Percentiles rank a stretch among this genome's conserved stretches.
These are phyloP conservation scores for Eidolon dupreanum DNA, from an alignment of 2,797 vertebrate species.

Conservation along the genomic window DNA sequence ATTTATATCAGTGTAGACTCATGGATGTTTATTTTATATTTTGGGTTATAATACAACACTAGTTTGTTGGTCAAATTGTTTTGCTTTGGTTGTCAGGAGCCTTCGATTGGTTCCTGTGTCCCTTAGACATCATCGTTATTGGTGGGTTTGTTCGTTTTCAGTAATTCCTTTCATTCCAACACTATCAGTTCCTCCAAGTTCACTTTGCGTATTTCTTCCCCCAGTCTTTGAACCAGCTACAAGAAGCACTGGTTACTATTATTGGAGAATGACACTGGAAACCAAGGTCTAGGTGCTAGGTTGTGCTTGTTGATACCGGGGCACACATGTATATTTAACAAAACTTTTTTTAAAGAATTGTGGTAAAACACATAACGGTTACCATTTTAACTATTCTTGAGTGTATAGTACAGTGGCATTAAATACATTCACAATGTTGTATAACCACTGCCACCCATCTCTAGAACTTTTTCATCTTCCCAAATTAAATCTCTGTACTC, in stretches of 20 bases:
- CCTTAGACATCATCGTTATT: background rate
- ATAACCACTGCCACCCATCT: background rate
- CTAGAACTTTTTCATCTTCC: background rate
- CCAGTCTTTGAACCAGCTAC: background rate
- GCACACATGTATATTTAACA: background rate
- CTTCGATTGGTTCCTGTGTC: background rate
- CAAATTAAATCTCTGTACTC: no score
- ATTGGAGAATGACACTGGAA: background rate
- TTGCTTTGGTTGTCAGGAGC: background rate
- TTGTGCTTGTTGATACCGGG: background rate
- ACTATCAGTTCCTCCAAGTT: background rate
- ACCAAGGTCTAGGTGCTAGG: background rate
- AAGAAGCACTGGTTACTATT: background rate
- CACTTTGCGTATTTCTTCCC: background rate
- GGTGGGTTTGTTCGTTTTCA: background rate
- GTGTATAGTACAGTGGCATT: no score
- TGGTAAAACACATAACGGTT: background rate
- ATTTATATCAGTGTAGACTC: background rate
- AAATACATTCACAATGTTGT: background rate
- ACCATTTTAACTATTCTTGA: background rate
- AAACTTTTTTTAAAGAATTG: background rate
- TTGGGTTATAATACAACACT: background rate
- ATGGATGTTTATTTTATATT: background rate
- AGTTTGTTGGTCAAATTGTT: background rate
- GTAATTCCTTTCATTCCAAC: background rate